These are phyloP conservation scores for Megaceryle alcyon DNA, from an alignment of 2,797 vertebrate genomes.

Conservation along the genomic window DNA sequence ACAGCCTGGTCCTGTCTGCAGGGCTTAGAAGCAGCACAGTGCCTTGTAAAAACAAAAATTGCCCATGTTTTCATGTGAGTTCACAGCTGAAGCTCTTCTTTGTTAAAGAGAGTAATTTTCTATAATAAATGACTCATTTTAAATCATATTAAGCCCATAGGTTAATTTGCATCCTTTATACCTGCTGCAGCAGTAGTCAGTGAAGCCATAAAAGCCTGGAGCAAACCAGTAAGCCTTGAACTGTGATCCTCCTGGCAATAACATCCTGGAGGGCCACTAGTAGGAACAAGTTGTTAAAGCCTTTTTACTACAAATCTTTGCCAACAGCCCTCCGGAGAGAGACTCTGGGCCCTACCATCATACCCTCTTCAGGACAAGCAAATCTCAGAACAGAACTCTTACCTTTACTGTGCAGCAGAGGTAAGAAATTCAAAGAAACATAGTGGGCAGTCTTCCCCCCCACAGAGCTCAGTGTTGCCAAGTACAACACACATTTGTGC, in stretches of 20 bases:
- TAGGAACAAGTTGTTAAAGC: neutral
- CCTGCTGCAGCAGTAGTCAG: neutral
- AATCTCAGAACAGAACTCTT: neutral
- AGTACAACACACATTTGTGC: neutral
- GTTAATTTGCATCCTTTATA: constrained; percentile 10
- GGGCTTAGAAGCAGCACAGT: constrained; percentile 17
- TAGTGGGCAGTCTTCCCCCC: neutral
- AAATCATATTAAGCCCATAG: constrained; percentile 30
- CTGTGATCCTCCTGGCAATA: neutral
- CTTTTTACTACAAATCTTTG: neutral
- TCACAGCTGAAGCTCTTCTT: constrained; percentile 41
- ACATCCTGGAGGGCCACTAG: neutral
- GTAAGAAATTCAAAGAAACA: neutral
- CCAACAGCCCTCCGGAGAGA: neutral
- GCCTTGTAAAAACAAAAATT: constrained; percentile 33
- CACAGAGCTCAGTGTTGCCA: neutral
- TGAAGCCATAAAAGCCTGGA: constrained; percentile 9
- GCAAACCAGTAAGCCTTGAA: neutral
- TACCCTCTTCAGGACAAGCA: neutral
- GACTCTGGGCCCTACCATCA: neutral
- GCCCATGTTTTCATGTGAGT: neutral
- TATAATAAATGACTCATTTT: constrained; percentile 36
- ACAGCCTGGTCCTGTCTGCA: constrained; percentile 41
- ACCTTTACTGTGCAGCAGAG: neutral
- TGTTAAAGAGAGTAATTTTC: constrained; percentile 27